Evolutionary conservation across 53 echinoderm and acorn worm genomes (phyloP).

Genomic region (Actinopyga echinites): DNA sequence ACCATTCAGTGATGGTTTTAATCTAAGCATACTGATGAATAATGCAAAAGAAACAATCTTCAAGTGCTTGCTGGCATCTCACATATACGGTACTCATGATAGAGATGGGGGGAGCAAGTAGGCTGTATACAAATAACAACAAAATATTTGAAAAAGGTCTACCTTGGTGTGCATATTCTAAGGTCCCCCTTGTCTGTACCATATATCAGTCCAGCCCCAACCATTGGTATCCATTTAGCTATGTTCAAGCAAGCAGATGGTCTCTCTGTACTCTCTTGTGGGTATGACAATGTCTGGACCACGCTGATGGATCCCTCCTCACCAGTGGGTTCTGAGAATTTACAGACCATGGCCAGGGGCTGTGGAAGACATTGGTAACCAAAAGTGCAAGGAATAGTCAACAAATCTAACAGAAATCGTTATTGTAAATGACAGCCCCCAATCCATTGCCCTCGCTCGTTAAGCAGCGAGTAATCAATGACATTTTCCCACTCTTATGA

Average conservation of each 20-base stretch:
- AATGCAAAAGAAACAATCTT: too few relatives aligned
- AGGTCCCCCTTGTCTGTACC: conserved; percentile 91
- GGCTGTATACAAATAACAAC: not conserved
- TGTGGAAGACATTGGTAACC: not conserved
- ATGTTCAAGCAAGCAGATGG: conserved; percentile 81
- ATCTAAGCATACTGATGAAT: too few relatives aligned
- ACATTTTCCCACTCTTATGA: too few relatives aligned
- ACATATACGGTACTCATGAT: too few relatives aligned
- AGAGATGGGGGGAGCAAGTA: not conserved
- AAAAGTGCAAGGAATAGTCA: too few relatives aligned
- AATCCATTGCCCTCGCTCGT: too few relatives aligned
- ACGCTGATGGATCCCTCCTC: not conserved
- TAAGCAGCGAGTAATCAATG: too few relatives aligned
- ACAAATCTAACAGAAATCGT: too few relatives aligned
- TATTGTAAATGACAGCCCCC: too few relatives aligned
- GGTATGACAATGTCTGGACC: not conserved
- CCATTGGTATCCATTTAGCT: conserved; percentile 82
- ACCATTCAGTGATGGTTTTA: too few relatives aligned
- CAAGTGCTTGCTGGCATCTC: too few relatives aligned
- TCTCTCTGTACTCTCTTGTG: conserved; percentile 44
- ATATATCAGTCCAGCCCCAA: conserved; percentile 84
- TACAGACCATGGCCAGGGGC: conserved; percentile 20
- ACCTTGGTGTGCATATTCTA: conserved; percentile 83
- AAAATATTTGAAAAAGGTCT: conserved; percentile 22
- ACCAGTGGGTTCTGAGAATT: not conserved